These are phyloP conservation scores for Riparia riparia DNA, from an alignment of 2,113 vertebrate species.

Conservation along the genomic window DNA sequence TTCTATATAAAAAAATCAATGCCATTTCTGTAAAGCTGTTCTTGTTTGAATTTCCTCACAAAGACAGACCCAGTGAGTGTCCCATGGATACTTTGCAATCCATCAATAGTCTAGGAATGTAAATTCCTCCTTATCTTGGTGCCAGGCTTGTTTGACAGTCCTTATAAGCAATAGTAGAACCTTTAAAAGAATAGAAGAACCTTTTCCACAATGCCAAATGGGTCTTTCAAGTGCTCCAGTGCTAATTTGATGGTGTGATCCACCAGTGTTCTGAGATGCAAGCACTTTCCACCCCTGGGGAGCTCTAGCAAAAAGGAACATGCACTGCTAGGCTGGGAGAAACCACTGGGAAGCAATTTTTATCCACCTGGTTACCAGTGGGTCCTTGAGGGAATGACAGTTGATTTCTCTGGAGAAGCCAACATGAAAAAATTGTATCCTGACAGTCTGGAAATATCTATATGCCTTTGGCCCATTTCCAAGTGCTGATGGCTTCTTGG, in stretches of 20 bases:
- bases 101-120: accelerated
- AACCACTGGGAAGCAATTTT: background rate
- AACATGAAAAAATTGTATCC: background rate
- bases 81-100: background rate
- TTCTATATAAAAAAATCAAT: background rate
- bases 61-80: background rate
- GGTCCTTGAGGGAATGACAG: background rate
- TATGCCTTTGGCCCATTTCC: background rate
- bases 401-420: background rate
- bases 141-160: background rate
- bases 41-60: background rate
- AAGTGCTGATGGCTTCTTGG: background rate
- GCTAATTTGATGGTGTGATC: background rate
- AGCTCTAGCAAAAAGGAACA: background rate
- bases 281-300: background rate
- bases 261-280: background rate
- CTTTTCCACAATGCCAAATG: background rate
- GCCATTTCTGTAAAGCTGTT: background rate
- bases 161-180: background rate
- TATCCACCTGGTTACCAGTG: background rate
- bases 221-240: background rate
- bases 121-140: background rate
- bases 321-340: background rate
- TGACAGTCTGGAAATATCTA: background rate
- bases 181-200: background rate